Percentiles rank a stretch among this genome's conserved stretches.
Conservation (phyloP, 2,888 invertebrate genomes). For the Gandaritis pyraliata region DNA sequence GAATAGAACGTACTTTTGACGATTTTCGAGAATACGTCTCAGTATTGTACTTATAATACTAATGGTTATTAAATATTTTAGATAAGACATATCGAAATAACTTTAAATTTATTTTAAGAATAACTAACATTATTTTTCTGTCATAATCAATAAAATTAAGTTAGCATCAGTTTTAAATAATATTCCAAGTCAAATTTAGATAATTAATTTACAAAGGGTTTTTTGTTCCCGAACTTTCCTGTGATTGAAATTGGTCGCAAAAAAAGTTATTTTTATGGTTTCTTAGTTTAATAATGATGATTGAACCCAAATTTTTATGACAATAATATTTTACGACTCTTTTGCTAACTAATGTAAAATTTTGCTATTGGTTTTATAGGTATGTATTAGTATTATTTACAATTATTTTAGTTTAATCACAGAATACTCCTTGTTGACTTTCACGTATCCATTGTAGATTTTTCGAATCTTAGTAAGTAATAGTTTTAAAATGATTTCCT, state of each 20-base stretch:
- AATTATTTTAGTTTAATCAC: too few relatives aligned
- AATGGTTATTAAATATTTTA: constrained; percentile 34
- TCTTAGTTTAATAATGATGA: neutral
- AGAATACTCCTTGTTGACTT: too few relatives aligned
- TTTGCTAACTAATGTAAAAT: neutral
- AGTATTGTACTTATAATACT: constrained; percentile 42
- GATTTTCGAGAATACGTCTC: constrained; percentile 14
- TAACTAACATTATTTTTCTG: neutral
- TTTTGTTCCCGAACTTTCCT: too few relatives aligned
- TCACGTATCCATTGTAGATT: neutral
- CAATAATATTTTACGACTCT: constrained; percentile 21
- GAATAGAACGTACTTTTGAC: constrained; percentile 27
- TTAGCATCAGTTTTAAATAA: too few relatives aligned
- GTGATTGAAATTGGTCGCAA: neutral
- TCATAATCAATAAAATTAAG: neutral
- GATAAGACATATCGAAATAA: constrained; percentile 32
- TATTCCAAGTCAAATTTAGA: too few relatives aligned
- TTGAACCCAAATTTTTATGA: constrained; percentile 15
- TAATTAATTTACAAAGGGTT: too few relatives aligned
- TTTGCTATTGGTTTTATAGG: too few relatives aligned
- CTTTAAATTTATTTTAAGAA: constrained; percentile 12
- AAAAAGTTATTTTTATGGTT: neutral
- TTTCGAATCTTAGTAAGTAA: neutral
- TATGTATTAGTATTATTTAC: too few relatives aligned
- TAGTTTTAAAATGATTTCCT: neutral